These are phyloP conservation scores for Melanotaenia boesemani DNA, from an alignment of 2,797 vertebrate genomes.

Conservation along the genomic window DNA sequence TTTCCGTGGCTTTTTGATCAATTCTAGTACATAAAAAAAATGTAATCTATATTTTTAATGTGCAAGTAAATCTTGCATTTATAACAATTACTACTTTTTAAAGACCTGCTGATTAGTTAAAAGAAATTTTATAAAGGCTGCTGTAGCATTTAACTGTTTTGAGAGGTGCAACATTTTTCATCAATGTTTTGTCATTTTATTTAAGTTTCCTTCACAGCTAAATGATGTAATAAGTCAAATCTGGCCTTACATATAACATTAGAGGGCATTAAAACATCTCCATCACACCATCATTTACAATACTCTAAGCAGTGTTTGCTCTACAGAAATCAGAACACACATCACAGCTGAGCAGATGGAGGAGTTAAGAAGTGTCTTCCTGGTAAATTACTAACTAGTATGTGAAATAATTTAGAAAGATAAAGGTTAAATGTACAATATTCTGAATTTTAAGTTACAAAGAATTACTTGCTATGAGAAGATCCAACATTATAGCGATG, in stretches of 20 bases:
- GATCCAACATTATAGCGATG: no score
- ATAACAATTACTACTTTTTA: no score
- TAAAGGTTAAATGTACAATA: not conserved
- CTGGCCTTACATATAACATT: not conserved
- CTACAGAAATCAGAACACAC: no score
- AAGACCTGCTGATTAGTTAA: no score
- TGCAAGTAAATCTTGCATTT: not conserved
- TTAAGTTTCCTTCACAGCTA: not conserved
- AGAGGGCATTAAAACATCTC: not conserved
- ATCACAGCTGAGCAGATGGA: no score
- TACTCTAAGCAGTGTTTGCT: no score
- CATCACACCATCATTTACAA: no score
- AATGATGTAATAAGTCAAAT: not conserved
- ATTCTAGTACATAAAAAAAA: not conserved
- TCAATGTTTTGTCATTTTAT: not conserved
- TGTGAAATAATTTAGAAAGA: not conserved
- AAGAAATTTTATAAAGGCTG: no score
- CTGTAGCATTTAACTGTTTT: not conserved
- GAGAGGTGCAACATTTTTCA: not conserved
- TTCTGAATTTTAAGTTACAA: no score
- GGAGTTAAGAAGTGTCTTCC: not conserved
- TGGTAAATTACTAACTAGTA: not conserved
- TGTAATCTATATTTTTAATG: not conserved
- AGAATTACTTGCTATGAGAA: no score
- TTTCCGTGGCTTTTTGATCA: slow-evolving; percentile 1